Conservation (phyloP, 2,797 vertebrate genomes). For the Malacoraja senta region DNA sequence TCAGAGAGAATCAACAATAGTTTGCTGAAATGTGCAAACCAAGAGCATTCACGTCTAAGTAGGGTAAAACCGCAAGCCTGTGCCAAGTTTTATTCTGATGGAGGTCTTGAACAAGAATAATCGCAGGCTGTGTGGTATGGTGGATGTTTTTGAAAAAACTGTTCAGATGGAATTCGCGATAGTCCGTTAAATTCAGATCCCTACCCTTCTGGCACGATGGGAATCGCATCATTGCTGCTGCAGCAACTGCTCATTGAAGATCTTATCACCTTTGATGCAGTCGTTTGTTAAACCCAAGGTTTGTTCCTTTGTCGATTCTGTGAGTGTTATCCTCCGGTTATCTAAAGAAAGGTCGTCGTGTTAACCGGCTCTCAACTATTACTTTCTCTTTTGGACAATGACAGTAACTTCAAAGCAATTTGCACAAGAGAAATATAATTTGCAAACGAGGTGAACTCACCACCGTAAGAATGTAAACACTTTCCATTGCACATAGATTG, state of each 20-base stretch:
- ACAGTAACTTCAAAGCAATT: slow-evolving; percentile 50
- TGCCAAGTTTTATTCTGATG: slow-evolving; percentile 68
- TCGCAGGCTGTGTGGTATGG: slow-evolving; percentile 71
- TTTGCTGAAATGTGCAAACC: slow-evolving; percentile 43
- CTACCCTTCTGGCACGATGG: slow-evolving; percentile 58
- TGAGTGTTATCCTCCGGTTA: slow-evolving; percentile 48
- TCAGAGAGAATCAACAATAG: slow-evolving; percentile 59
- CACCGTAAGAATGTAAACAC: slow-evolving; percentile 34
- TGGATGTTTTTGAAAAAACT: slow-evolving; percentile 66
- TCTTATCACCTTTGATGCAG: slow-evolving; percentile 54
- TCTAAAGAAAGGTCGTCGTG: slow-evolving; percentile 40
- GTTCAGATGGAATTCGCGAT: slow-evolving; percentile 72
- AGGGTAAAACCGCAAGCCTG: slow-evolving; percentile 50
- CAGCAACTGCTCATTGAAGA: slow-evolving; percentile 74
- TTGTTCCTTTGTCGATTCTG: slow-evolving; percentile 54
- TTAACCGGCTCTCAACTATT: slow-evolving; percentile 23
- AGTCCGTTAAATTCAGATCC: slow-evolving; percentile 66
- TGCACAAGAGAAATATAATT: slow-evolving; percentile 43
- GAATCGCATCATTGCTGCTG: slow-evolving; percentile 61
- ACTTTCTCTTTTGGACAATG: slow-evolving; percentile 48
- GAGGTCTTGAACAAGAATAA: slow-evolving; percentile 65
- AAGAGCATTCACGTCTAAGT: slow-evolving; percentile 47
- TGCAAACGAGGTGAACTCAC: slow-evolving; percentile 44
- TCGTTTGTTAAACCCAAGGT: slow-evolving; percentile 42
- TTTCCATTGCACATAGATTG: slow-evolving; percentile 28